Evolutionary conservation across 2,113 vertebrate genomes (phyloP).

Genomic region (Balaenoptera acutorostrata): DNA sequence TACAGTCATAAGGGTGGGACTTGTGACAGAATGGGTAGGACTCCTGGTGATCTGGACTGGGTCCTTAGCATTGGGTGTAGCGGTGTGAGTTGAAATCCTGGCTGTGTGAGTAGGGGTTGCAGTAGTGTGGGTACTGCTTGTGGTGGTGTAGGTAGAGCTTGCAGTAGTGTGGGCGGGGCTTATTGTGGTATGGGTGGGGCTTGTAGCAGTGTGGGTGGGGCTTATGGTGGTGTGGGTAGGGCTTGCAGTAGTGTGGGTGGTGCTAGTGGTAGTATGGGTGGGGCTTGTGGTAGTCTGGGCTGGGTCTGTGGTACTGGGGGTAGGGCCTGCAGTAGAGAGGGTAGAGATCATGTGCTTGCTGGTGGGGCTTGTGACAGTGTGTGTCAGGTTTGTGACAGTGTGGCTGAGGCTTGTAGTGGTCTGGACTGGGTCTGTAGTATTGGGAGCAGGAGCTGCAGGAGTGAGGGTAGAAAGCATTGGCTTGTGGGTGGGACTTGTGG

Average conservation of each 20-base stretch:
- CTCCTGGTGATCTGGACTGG: background rate
- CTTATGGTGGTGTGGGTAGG: background rate
- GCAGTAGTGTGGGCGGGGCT: background rate
- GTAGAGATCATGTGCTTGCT: background rate
- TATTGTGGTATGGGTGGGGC: background rate
- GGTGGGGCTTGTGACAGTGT: background rate
- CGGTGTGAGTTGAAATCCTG: background rate
- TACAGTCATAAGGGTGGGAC: background rate
- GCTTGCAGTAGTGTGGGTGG: background rate
- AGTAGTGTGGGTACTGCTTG: background rate
- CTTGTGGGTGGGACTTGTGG: background rate
- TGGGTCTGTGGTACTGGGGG: background rate
- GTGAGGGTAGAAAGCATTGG: background rate
- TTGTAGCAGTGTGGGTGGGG: background rate
- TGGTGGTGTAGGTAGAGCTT: background rate
- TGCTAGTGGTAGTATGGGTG: background rate
- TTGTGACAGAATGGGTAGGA: background rate
- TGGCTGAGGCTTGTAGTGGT: background rate
- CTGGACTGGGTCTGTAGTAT: background rate
- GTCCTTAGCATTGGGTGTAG: background rate
- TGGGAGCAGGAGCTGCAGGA: background rate
- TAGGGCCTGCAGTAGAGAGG: background rate
- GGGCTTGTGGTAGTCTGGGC: background rate
- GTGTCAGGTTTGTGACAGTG: background rate
- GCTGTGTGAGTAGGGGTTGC: background rate